Conservation (phyloP, 2,888 invertebrate genomes). For the Eucriotettix oculatus region DNA sequence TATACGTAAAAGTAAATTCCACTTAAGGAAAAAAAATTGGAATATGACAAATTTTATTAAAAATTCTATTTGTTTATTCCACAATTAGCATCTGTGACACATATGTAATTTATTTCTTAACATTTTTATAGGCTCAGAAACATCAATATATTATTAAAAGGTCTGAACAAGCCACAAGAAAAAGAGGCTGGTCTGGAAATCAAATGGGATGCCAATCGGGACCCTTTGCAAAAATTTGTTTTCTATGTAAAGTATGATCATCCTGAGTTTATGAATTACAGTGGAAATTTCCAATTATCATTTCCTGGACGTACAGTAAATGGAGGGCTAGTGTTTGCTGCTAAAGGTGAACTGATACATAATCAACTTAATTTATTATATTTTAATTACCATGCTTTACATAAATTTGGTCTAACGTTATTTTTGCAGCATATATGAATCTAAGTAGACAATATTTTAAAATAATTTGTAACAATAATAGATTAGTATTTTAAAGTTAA, state of each 20-base stretch:
- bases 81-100: neutral
- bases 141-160: constrained; percentile 48
- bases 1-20: too few species aligned
- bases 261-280: constrained; percentile 41
- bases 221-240: constrained; percentile 56
- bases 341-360: constrained; percentile 30
- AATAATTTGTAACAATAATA: too few species aligned
- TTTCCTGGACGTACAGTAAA: constrained; percentile 62
- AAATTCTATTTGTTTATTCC: neutral
- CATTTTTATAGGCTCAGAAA: constrained; percentile 43
- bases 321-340: constrained; percentile 43
- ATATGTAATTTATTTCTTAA: neutral
- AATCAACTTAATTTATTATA: constrained; percentile 11
- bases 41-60: too few species aligned
- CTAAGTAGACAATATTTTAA: too few species aligned
- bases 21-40: too few species aligned
- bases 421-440: too few species aligned
- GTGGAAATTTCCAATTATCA: constrained; percentile 43
- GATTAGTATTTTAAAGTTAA: too few species aligned
- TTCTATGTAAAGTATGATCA: constrained; percentile 43
- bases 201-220: constrained; percentile 75
- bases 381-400: too few species aligned
- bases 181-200: constrained; percentile 54
- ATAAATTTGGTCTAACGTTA: too few species aligned
- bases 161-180: constrained; percentile 37